These are phyloP conservation scores for Notothenia coriiceps DNA, from an alignment of 2,113 vertebrate species.

Conservation along the genomic window DNA sequence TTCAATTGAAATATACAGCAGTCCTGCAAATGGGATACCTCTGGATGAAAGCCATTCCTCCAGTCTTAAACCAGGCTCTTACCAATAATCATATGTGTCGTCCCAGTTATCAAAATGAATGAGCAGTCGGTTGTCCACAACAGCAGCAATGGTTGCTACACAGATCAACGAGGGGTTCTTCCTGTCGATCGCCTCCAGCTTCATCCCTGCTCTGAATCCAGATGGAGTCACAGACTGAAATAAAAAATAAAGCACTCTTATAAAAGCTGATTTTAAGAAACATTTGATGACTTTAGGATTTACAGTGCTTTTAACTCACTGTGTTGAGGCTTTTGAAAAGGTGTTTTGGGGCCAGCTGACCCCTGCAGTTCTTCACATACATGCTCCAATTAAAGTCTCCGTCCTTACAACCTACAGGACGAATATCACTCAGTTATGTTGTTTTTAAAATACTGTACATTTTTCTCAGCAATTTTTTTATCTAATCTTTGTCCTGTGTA, in stretches of 20 bases:
- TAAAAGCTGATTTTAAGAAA: not conserved
- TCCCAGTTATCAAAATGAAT: slow-evolving; percentile 95
- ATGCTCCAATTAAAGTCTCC: slow-evolving; percentile 93
- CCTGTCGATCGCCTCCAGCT: slow-evolving; percentile 91
- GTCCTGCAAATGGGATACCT: not conserved
- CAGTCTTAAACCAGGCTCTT: slow-evolving; percentile 27
- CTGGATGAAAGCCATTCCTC: not conserved
- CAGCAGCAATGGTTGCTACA: slow-evolving; percentile 88
- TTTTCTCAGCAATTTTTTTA: too few relatives aligned
- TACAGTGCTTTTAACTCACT: slow-evolving; percentile 76
- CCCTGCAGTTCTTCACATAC: slow-evolving; percentile 92
- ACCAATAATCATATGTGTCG: slow-evolving; percentile 93
- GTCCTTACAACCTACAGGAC: slow-evolving; percentile 88
- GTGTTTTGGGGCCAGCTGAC: slow-evolving; percentile 91
- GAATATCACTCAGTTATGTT: not conserved
- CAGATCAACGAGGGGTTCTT: slow-evolving; percentile 90
- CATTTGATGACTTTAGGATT: not conserved
- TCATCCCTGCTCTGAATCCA: slow-evolving; percentile 92
- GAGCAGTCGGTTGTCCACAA: slow-evolving; percentile 90
- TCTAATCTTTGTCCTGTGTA: too few relatives aligned
- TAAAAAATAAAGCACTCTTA: not conserved
- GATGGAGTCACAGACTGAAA: slow-evolving; percentile 89
- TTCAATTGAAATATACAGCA: not conserved
- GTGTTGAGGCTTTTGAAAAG: slow-evolving; percentile 91
- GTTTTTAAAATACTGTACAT: not conserved